Conservation (phyloP, 2,797 vertebrate genomes). For the Bryconaethiops microstoma region DNA sequence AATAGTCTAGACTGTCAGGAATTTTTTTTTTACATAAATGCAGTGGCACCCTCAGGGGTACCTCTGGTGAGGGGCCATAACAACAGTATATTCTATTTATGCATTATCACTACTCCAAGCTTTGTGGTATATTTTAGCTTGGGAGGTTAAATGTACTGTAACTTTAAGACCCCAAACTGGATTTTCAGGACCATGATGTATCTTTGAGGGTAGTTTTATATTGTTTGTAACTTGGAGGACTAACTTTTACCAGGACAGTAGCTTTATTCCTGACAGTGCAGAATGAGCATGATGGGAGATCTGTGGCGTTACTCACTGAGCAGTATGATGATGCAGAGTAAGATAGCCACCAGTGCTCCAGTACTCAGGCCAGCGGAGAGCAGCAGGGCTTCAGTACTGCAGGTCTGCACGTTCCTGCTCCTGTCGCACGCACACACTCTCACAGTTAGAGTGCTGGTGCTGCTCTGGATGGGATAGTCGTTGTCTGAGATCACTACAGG, state of each 20-base stretch:
- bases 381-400: slow-evolving; percentile 87
- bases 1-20: background rate
- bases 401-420: slow-evolving; percentile 90
- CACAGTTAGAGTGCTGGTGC: slow-evolving; percentile 92
- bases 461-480: slow-evolving; percentile 93
- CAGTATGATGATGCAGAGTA: slow-evolving; percentile 92
- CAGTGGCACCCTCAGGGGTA: too few relatives aligned
- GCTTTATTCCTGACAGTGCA: background rate
- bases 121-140: too few relatives aligned
- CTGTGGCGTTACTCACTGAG: slow-evolving; percentile 81
- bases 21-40: too few relatives aligned
- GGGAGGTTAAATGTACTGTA: too few relatives aligned
- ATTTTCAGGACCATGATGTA: too few relatives aligned
- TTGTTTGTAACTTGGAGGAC: too few relatives aligned
- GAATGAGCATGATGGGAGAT: background rate
- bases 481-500: slow-evolving; percentile 96
- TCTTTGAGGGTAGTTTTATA: too few relatives aligned
- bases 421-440: slow-evolving; percentile 91
- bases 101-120: too few relatives aligned
- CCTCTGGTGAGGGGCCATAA: too few relatives aligned
- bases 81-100: too few relatives aligned
- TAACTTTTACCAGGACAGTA: too few relatives aligned
- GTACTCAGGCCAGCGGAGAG: slow-evolving; percentile 94
- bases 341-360: slow-evolving; percentile 90
- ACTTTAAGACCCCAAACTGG: too few relatives aligned